Conservation (phyloP, 2,113 vertebrate genomes). For the Ranitomeya variabilis region DNA sequence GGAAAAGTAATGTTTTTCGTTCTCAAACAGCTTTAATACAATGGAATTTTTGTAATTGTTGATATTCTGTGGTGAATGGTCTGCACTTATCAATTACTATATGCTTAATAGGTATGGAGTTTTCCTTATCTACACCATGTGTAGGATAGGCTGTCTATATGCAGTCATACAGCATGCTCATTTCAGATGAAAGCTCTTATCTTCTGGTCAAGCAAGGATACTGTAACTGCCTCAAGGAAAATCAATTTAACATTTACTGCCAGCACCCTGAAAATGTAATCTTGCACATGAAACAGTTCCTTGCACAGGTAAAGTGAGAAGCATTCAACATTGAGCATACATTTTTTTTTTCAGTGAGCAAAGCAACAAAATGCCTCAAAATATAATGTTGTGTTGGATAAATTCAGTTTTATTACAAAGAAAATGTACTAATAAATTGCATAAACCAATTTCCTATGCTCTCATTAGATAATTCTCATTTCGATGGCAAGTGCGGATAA, state of each 20-base stretch:
- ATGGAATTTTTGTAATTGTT: not conserved
- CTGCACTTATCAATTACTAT: not conserved
- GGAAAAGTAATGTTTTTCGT: too few species aligned
- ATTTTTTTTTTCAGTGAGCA: not conserved
- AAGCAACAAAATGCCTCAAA: not conserved
- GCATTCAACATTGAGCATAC: not conserved
- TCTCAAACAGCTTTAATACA: not conserved
- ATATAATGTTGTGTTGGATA: not conserved
- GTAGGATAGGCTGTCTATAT: not conserved
- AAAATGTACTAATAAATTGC: not conserved
- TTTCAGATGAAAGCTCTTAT: not conserved
- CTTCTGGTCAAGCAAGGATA: conserved; percentile 11
- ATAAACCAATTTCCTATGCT: too few species aligned
- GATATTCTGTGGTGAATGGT: not conserved
- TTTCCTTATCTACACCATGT: not conserved
- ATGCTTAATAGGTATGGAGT: not conserved
- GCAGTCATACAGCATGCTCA: not conserved
- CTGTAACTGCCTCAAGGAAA: conserved; percentile 22
- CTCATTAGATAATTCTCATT: not conserved
- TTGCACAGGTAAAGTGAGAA: not conserved
- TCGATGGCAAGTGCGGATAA: not conserved
- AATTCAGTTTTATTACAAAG: not conserved
- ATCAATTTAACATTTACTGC: conserved; percentile 42
- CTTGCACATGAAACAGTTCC: conserved; percentile 16
- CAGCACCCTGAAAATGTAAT: conserved; percentile 5